These are phyloP conservation scores for Mystacides longicornis DNA, from an alignment of 2,888 invertebrate genomes.

Conservation along the genomic window DNA sequence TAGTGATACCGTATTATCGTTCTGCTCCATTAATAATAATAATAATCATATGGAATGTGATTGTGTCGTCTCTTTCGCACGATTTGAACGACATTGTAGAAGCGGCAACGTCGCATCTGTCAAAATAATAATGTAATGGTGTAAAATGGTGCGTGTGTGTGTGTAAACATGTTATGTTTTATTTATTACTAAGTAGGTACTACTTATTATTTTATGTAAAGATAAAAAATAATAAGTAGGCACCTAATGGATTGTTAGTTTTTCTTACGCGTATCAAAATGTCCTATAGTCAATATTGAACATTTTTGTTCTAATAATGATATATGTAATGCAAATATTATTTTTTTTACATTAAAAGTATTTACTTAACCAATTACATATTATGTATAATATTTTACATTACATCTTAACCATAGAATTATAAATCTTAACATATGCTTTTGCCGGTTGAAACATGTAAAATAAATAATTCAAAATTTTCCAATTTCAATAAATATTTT, in stretches of 20 bases:
- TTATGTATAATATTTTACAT: too few relatives aligned
- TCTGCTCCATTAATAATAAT: not conserved
- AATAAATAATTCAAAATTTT: too few relatives aligned
- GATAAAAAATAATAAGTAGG: not conserved
- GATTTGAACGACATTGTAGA: constrained; percentile 43
- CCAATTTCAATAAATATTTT: too few relatives aligned
- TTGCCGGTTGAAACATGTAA: too few relatives aligned
- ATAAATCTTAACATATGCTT: too few relatives aligned
- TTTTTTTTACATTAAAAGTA: too few relatives aligned
- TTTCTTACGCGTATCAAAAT: constrained; percentile 20
- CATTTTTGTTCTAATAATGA: too few relatives aligned
- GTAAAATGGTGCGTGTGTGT: not conserved
- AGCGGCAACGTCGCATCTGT: constrained; percentile 46
- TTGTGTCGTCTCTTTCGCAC: constrained; percentile 6
- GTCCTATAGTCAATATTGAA: constrained; percentile 16
- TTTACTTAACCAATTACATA: too few relatives aligned
- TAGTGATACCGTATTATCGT: constrained; percentile 26
- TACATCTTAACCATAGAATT: too few relatives aligned
- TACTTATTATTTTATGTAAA: not conserved
- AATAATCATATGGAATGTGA: constrained; percentile 1
- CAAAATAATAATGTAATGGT: constrained; percentile 13
- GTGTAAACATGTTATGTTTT: not conserved
- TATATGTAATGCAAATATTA: too few relatives aligned
- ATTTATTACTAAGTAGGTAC: not conserved
- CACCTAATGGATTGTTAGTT: not conserved